phyloP scores from a whole-genome alignment of 2,888 invertebrate genomes.

The Idaea aversata region DNA sequence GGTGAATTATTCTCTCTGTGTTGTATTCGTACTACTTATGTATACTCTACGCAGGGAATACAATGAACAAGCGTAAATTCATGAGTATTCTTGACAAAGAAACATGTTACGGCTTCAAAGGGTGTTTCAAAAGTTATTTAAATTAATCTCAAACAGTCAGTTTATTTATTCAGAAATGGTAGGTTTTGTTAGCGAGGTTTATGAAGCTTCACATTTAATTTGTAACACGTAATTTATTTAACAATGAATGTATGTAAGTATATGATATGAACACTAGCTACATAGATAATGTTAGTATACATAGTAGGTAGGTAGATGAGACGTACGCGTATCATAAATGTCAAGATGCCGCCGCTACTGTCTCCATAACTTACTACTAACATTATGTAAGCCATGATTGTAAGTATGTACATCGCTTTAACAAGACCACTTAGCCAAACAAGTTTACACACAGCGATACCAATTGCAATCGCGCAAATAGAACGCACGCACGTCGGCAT shows the following conservation, averaged over 20 bases:
- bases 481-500: constrained; percentile 1
- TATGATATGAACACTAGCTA: not conserved
- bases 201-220: not conserved
- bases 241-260: not conserved
- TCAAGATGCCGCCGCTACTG: not conserved
- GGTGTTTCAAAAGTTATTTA: constrained; percentile 7
- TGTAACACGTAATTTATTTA: not conserved
- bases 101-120: constrained; percentile 11
- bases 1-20: constrained; percentile 12
- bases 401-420: constrained; percentile 10
- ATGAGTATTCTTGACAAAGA: constrained; percentile 12
- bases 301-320: not conserved
- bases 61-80: constrained; percentile 15
- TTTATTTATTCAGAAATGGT: constrained; percentile 1
- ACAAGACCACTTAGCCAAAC: constrained; percentile 12
- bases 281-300: not conserved
- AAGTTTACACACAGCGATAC: constrained; percentile 32
- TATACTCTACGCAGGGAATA: constrained; percentile 7
- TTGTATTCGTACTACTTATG: not conserved
- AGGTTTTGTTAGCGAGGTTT: not conserved
- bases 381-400: not conserved
- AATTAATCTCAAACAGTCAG: constrained; percentile 4
- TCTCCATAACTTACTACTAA: not conserved
- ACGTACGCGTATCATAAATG: not conserved
- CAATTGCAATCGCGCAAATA: constrained; percentile 22